Evolutionary conservation across 2,888 invertebrate species (phyloP).

Genomic region (Tachystola acroxantha): DNA sequence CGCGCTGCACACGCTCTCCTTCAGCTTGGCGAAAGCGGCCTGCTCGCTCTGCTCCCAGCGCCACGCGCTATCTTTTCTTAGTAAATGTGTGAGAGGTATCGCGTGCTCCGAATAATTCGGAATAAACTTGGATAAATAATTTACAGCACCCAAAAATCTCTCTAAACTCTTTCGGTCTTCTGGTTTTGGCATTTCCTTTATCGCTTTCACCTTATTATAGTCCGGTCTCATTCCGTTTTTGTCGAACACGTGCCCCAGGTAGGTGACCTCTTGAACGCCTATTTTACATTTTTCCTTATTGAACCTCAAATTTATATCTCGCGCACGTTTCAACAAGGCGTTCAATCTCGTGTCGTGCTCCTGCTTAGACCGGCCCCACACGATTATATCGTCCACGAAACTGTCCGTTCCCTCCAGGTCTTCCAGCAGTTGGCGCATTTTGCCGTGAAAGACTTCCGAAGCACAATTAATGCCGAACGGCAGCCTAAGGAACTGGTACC

Average conservation of each 20-base stretch:
- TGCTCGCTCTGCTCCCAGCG: constrained; percentile 7
- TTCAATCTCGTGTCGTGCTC: constrained; percentile 17
- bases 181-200: constrained; percentile 15
- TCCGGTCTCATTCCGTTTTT: constrained; percentile 16
- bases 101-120: constrained; percentile 12
- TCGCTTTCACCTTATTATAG: constrained; percentile 14
- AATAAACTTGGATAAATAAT: constrained; percentile 16
- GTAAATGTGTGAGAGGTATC: constrained; percentile 7
- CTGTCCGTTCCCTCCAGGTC: constrained; percentile 14
- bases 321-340: constrained; percentile 12
- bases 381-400: constrained; percentile 17
- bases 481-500: constrained; percentile 9
- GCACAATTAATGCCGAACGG: constrained; percentile 12
- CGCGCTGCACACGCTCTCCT: constrained; percentile 5
- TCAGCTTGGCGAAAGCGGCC: constrained; percentile 5
- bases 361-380: constrained; percentile 12
- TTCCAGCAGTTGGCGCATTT: constrained; percentile 12
- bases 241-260: constrained; percentile 19
- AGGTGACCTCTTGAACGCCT: constrained; percentile 14
- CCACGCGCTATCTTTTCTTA: constrained; percentile 15
- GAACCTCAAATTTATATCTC: constrained; percentile 17
- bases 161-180: constrained; percentile 14
- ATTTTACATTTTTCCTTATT: constrained; percentile 15
- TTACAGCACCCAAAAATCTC: constrained; percentile 15
- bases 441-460: constrained; percentile 8